These are phyloP conservation scores for Stylophora pistillata DNA, from an alignment of 64 coral and sea anemone genomes.

Conservation along the genomic window DNA sequence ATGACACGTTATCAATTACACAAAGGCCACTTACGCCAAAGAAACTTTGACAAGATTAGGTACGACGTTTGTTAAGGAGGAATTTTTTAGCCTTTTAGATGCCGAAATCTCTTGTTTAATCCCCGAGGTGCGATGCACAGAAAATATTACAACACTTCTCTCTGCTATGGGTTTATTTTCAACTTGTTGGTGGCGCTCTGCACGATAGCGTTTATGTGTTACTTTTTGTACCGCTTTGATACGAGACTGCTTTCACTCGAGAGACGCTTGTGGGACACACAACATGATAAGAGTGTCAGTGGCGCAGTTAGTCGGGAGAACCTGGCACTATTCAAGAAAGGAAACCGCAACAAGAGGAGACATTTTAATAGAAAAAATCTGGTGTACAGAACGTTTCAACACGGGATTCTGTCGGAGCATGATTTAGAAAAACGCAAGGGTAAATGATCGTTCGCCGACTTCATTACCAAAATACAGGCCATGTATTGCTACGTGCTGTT, in stretches of 20 bases:
- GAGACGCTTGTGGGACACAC: not conserved
- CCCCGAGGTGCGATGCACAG: not conserved
- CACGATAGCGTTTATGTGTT: constrained; percentile 30
- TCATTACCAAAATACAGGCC: no score
- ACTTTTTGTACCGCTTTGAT: constrained; percentile 31
- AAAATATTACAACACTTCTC: not conserved
- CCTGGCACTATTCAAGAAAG: not conserved
- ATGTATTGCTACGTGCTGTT: no score
- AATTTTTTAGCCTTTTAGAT: not conserved
- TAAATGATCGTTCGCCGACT: not conserved
- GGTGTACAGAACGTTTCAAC: not conserved
- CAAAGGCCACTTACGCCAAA: not conserved
- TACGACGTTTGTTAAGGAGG: not conserved
- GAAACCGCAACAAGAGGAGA: not conserved
- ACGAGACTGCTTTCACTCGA: constrained; percentile 1
- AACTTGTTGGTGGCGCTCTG: constrained; percentile 31
- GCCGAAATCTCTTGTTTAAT: no score
- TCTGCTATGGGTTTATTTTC: constrained; percentile 15
- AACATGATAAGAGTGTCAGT: not conserved
- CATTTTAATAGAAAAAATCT: not conserved
- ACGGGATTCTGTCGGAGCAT: not conserved
- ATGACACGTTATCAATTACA: not conserved
- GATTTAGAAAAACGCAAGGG: not conserved
- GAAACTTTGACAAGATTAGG: not conserved
- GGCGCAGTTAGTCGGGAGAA: not conserved